phyloP scores from a whole-genome alignment of 2,113 vertebrate species.

The Reinhardtius hippoglossoides region DNA sequence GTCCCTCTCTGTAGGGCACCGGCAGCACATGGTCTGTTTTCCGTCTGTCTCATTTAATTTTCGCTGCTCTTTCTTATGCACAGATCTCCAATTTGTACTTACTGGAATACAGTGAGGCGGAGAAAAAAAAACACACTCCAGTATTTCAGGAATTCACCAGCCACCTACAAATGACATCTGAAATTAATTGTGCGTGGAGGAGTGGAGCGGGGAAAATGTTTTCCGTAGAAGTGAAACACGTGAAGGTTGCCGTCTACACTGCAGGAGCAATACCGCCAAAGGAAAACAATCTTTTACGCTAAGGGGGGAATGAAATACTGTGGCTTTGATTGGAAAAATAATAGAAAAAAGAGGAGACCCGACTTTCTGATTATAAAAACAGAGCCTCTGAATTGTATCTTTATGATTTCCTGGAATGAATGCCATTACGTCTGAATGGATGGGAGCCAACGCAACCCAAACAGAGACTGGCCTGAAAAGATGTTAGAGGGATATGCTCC shows the following conservation, averaged over 20 bases:
- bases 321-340: conserved; percentile 69
- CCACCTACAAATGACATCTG: conserved; percentile 71
- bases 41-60: conserved; percentile 64
- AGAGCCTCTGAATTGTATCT: conserved; percentile 60
- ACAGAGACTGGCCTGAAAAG: conserved; percentile 25
- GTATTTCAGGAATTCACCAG: conserved; percentile 65
- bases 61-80: conserved; percentile 24
- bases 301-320: conserved; percentile 69
- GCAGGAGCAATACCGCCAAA: conserved; percentile 44
- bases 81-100: conserved; percentile 66
- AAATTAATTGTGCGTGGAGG: conserved; percentile 68
- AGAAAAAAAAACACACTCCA: conserved; percentile 12
- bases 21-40: conserved; percentile 55
- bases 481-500: conserved; percentile 8
- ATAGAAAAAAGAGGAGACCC: conserved; percentile 51
- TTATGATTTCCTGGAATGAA: conserved; percentile 76
- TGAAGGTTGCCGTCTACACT: conserved; percentile 33
- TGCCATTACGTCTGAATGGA: conserved; percentile 61
- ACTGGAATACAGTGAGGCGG: conserved; percentile 52
- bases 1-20: conserved; percentile 39
- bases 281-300: conserved; percentile 66
- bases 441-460: conserved; percentile 46
- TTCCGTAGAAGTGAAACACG: conserved; percentile 49
- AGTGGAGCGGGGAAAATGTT: conserved; percentile 55
- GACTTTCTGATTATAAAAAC: conserved; percentile 75